Percentiles rank a stretch among this genome's conserved stretches.
phyloP scores from a whole-genome alignment of 2,113 vertebrate species.

The Pseudonaja textilis region DNA sequence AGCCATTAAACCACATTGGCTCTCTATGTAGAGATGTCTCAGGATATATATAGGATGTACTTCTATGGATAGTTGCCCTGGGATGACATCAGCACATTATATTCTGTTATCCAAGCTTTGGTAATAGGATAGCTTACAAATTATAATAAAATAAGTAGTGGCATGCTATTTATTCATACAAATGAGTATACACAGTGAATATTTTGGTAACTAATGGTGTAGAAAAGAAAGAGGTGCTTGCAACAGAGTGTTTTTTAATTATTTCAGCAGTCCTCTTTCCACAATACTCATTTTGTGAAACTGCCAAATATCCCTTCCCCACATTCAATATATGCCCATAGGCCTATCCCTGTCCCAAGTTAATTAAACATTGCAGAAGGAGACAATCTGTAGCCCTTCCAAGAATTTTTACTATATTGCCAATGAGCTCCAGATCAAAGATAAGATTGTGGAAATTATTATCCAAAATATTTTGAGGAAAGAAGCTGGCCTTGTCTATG shows the following conservation, averaged over 20 bases:
- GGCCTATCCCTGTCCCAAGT: background rate
- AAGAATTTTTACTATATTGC: background rate
- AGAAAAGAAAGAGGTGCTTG: background rate
- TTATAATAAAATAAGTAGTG: background rate
- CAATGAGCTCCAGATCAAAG: background rate
- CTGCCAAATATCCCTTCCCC: background rate
- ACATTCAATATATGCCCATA: background rate
- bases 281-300: background rate
- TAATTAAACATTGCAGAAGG: background rate
- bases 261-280: background rate
- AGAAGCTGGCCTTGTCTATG: background rate
- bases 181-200: background rate
- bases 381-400: background rate
- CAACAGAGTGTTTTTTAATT: background rate
- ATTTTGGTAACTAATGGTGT: background rate
- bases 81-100: background rate
- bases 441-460: background rate
- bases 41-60: background rate
- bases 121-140: background rate
- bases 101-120: background rate
- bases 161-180: background rate
- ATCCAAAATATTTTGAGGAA: background rate
- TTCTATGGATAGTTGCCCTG: background rate
- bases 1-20: no score
- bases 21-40: no score